phyloP scores from a whole-genome alignment of 2,113 vertebrate genomes.

The Lagopus leucura region DNA sequence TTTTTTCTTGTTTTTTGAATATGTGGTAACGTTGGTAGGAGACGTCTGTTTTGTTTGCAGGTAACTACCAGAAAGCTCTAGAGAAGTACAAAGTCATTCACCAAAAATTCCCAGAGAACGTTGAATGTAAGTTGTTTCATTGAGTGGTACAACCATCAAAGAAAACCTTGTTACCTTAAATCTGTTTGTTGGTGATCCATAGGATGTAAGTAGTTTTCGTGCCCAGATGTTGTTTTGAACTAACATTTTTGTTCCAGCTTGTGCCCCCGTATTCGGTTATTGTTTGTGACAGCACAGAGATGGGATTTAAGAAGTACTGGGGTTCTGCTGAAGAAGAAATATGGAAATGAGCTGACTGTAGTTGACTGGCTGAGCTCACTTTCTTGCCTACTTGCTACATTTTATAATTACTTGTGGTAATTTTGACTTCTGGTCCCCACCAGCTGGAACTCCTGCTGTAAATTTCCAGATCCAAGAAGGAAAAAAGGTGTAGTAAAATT shows the following conservation, averaged over 20 bases:
- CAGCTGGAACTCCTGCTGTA: neutral
- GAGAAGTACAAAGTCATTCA: constrained; percentile 95
- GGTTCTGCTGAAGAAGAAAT: neutral
- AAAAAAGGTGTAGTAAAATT: neutral
- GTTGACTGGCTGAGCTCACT: neutral
- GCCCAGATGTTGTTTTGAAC: neutral
- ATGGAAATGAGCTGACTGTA: neutral
- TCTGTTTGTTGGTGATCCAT: neutral
- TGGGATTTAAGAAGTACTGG: neutral
- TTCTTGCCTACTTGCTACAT: neutral
- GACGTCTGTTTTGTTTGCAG: constrained; percentile 74
- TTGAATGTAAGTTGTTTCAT: constrained; percentile 88
- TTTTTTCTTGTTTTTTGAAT: neutral
- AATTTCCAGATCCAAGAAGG: neutral
- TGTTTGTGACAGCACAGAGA: neutral
- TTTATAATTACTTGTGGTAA: neutral
- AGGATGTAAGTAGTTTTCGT: neutral
- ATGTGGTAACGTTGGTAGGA: neutral
- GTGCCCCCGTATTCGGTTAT: neutral
- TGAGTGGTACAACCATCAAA: neutral
- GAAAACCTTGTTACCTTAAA: neutral
- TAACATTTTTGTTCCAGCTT: neutral
- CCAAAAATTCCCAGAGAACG: constrained; percentile 93
- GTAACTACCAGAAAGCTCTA: constrained; percentile 96
- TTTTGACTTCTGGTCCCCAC: neutral